Conservation (phyloP, 2,113 vertebrate species). For the Brachyistius frenatus region DNA sequence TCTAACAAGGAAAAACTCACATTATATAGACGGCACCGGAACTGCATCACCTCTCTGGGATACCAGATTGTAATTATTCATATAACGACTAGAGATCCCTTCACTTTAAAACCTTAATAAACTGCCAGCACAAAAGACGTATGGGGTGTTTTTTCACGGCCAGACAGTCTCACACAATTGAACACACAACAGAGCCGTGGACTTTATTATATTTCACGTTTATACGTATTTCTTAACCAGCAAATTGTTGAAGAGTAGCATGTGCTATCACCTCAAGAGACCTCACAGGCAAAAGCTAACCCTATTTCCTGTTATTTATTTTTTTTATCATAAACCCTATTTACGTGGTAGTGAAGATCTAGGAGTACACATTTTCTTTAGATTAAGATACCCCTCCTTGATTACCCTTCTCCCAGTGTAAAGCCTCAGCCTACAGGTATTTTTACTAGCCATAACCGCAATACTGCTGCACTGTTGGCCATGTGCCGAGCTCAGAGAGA, state of each 20-base stretch:
- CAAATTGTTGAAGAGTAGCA: background rate
- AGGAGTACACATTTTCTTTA: background rate
- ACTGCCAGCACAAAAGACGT: too few species aligned
- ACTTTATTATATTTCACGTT: background rate
- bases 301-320: background rate
- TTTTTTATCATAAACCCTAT: background rate
- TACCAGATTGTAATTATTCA: too few species aligned
- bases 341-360: background rate
- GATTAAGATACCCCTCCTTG: background rate
- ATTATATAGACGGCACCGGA: too few species aligned
- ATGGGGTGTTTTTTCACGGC: too few species aligned
- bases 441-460: slow-evolving; percentile 41
- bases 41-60: too few species aligned
- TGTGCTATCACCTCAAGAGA: background rate
- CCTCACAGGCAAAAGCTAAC: background rate
- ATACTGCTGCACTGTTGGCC: slow-evolving; percentile 58
- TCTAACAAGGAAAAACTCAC: too few species aligned
- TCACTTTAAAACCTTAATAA: too few species aligned
- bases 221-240: background rate
- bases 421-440: slow-evolving; percentile 24
- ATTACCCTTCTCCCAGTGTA: slow-evolving; percentile 14
- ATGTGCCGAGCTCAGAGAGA: slow-evolving; percentile 44
- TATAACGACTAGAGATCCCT: too few species aligned
- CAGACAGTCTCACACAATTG: too few species aligned
- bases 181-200: too few species aligned